Evolutionary conservation across 2,797 vertebrate species (phyloP).

Genomic region (Ispidina picta): DNA sequence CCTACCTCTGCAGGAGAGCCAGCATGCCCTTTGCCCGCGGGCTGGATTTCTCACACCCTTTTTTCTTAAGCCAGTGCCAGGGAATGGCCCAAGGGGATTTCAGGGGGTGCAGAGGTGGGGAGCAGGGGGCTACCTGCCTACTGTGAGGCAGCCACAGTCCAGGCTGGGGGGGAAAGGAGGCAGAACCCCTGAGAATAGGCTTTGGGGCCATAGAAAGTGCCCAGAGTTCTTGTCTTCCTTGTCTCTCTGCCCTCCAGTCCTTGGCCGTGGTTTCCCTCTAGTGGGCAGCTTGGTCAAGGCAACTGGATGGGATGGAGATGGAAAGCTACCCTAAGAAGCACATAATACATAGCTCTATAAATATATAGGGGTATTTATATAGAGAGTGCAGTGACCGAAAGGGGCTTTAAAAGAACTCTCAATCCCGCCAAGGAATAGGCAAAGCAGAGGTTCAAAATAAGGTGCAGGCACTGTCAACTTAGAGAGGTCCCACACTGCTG

Average conservation of each 20-base stretch:
- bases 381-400: neutral
- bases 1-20: neutral
- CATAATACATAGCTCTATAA: neutral
- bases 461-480: neutral
- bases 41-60: neutral
- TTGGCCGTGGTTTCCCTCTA: conserved; percentile 63
- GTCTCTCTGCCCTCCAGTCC: neutral
- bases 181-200: neutral
- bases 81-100: neutral
- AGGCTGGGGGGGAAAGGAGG: neutral
- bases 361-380: neutral
- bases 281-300: conserved; percentile 42
- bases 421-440: neutral
- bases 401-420: neutral
- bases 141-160: neutral
- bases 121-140: neutral
- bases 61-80: neutral
- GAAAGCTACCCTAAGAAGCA: neutral
- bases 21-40: fast-evolving
- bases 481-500: neutral
- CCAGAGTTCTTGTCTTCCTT: neutral
- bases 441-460: neutral
- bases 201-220: neutral
- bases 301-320: neutral
- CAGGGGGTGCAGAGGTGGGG: too few relatives aligned